A percentile compares a stretch with the other conserved stretches of the same genome.
These are phyloP conservation scores for Stegastes partitus DNA, from an alignment of 2,113 vertebrate species.

Conservation along the genomic window DNA sequence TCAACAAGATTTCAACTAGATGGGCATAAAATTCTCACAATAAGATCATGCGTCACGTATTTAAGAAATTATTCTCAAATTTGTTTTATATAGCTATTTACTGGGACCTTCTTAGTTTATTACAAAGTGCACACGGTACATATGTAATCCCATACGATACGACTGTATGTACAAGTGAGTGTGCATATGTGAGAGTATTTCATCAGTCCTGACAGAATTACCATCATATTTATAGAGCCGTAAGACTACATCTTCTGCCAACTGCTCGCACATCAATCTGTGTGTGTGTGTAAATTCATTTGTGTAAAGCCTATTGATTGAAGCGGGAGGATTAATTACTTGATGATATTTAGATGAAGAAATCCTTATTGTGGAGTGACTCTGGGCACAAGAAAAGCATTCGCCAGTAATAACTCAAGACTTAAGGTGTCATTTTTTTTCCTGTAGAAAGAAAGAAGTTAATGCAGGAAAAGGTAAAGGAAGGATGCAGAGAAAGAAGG, in stretches of 20 bases:
- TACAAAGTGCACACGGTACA: background rate
- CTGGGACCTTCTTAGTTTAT: constrained; percentile 6
- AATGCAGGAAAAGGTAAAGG: background rate
- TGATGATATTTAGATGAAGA: constrained; percentile 93
- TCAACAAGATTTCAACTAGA: too few relatives aligned
- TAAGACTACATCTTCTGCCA: constrained; percentile 28
- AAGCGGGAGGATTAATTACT: constrained; percentile 88
- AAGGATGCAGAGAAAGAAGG: background rate
- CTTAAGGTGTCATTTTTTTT: constrained; percentile 87
- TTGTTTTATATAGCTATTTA: too few relatives aligned
- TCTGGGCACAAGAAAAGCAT: constrained; percentile 84
- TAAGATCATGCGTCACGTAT: too few relatives aligned
- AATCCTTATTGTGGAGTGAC: constrained; percentile 90
- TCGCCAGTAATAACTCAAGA: constrained; percentile 89
- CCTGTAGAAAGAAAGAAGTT: constrained; percentile 37
- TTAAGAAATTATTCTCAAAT: too few relatives aligned
- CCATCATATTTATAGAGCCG: constrained; percentile 32
- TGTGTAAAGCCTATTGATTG: constrained; percentile 87
- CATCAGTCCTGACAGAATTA: constrained; percentile 26
- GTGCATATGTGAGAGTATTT: constrained; percentile 25
- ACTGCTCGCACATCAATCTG: constrained; percentile 21
- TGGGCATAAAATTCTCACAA: too few relatives aligned
- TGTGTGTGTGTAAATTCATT: constrained; percentile 31
- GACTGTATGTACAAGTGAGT: constrained; percentile 28
- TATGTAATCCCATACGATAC: constrained; percentile 12